These are phyloP conservation scores for Stictonetta naevosa DNA, from an alignment of 2,113 vertebrate species.

Conservation along the genomic window DNA sequence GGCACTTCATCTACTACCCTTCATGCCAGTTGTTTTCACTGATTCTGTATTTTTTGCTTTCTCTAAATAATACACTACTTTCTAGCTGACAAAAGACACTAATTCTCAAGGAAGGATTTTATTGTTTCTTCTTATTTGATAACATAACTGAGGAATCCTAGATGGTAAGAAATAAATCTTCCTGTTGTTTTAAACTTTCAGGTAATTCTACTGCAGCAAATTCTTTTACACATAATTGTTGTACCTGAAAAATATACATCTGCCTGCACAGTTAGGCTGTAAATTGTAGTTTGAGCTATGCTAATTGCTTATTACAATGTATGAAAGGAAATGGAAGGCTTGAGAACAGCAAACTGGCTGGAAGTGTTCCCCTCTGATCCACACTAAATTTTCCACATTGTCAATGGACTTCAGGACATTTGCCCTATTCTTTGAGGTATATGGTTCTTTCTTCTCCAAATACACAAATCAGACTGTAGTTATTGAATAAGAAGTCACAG, in stretches of 20 bases:
- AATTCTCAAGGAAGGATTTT: not conserved
- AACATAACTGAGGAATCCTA: not conserved
- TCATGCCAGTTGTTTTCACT: not conserved
- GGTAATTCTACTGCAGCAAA: not conserved
- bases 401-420: not conserved
- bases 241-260: not conserved
- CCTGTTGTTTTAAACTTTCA: not conserved
- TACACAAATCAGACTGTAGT: not conserved
- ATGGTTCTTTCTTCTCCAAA: not conserved
- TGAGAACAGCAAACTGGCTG: not conserved
- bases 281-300: not conserved
- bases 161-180: not conserved
- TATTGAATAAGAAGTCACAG: not conserved
- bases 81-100: constrained; percentile 15
- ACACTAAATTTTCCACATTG: not conserved
- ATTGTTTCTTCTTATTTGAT: not conserved
- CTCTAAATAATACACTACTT: constrained; percentile 1
- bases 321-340: not conserved
- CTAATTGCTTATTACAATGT: not conserved
- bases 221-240: not conserved
- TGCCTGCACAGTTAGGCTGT: not conserved
- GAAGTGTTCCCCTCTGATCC: not conserved
- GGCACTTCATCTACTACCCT: not conserved
- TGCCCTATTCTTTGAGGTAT: not conserved
- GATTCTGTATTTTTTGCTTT: not conserved